phyloP scores from a whole-genome alignment of 2,797 vertebrate species.

The Micropoecilia bifurca region DNA sequence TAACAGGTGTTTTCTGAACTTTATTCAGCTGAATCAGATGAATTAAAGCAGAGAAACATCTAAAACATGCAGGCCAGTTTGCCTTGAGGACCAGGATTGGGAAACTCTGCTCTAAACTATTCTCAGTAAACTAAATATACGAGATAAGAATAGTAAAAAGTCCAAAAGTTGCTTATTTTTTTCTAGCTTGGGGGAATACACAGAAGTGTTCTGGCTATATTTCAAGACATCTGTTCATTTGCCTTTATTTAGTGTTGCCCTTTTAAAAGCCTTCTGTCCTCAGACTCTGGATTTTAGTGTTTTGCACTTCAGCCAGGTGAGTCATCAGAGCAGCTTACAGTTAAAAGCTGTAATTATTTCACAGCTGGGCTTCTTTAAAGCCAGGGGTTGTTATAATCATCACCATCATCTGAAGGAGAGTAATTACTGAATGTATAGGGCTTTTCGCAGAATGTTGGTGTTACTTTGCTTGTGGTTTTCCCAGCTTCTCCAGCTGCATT shows the following conservation, averaged over 20 bases:
- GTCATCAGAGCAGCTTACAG: conserved; percentile 33
- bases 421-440: conserved; percentile 15
- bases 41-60: no score
- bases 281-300: conserved; percentile 24
- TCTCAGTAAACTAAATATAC: background rate
- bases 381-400: conserved; percentile 10
- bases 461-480: background rate
- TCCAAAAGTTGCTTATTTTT: background rate
- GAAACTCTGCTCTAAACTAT: background rate
- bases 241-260: background rate
- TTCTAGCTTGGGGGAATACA: background rate
- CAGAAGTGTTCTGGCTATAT: background rate
- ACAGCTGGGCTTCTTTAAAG: conserved; percentile 36
- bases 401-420: conserved; percentile 4
- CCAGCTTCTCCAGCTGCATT: conserved; percentile 5
- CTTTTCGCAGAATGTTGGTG: background rate
- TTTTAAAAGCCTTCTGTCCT: conserved; percentile 15
- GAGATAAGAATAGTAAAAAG: no score
- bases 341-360: conserved; percentile 48
- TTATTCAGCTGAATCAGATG: no score
- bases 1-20: no score
- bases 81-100: no score
- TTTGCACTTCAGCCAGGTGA: conserved; percentile 42
- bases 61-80: no score
- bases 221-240: background rate